phyloP scores from a whole-genome alignment of 2,888 invertebrate genomes.

The Cryptocephalus primarius region DNA sequence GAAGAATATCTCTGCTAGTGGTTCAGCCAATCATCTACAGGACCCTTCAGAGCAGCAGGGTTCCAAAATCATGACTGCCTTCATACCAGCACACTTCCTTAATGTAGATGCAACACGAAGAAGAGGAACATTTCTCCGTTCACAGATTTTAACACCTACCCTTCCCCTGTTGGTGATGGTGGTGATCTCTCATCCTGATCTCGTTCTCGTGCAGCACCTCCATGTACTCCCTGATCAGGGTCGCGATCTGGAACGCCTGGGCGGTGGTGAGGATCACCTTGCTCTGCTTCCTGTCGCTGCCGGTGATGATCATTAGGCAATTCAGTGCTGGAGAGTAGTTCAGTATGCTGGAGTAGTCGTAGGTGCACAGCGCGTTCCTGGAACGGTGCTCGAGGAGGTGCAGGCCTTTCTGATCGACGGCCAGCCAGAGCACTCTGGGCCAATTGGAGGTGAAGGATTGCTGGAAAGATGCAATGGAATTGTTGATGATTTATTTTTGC shows the following conservation, averaged over 20 bases:
- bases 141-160: too few relatives aligned
- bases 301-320: conserved; percentile 87
- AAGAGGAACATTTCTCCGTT: too few relatives aligned
- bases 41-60: too few relatives aligned
- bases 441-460: conserved; percentile 95
- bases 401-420: conserved; percentile 85
- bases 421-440: conserved; percentile 87
- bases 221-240: conserved; percentile 81
- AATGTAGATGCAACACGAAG: too few relatives aligned
- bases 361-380: conserved; percentile 79
- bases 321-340: conserved; percentile 88
- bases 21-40: too few relatives aligned
- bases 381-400: conserved; percentile 82
- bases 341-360: conserved; percentile 80
- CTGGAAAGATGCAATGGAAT: conserved; percentile 39
- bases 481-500: background rate
- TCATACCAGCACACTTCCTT: too few relatives aligned
- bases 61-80: too few relatives aligned
- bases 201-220: conserved; percentile 40
- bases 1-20: too few relatives aligned
- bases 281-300: conserved; percentile 79
- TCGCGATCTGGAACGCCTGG: conserved; percentile 87
- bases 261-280: conserved; percentile 86
- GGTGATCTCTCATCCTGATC: conserved; percentile 22
- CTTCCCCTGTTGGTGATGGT: too few relatives aligned